Evolutionary conservation across 1,140 invertebrate genomes (phyloP).

Genomic region (Eubasilissa regina): DNA sequence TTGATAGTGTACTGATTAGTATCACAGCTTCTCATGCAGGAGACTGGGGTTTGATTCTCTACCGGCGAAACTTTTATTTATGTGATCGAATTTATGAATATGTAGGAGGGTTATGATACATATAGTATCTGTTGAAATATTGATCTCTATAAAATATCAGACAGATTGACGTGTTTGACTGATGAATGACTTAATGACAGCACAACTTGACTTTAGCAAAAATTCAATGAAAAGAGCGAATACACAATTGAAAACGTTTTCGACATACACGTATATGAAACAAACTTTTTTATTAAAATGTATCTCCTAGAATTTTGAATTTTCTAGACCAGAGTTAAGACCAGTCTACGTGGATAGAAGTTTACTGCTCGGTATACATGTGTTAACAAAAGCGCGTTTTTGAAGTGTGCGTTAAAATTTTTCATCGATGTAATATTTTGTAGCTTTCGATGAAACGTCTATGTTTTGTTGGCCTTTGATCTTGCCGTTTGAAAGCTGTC

Average conservation of each 20-base stretch:
- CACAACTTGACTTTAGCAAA: background rate
- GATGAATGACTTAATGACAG: background rate
- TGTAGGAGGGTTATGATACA: too few relatives aligned
- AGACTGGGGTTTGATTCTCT: too few relatives aligned
- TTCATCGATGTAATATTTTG: background rate
- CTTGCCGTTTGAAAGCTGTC: background rate
- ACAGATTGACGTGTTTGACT: background rate
- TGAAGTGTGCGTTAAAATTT: background rate
- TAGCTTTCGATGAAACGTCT: background rate
- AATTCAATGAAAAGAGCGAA: background rate
- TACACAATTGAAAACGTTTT: background rate
- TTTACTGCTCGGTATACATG: background rate
- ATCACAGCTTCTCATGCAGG: too few relatives aligned
- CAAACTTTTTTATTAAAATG: background rate
- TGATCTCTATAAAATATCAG: background rate
- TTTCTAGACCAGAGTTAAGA: constrained; percentile 6
- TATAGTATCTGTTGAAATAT: too few relatives aligned
- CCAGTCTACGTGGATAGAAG: background rate
- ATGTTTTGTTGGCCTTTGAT: background rate
- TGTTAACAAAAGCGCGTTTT: background rate
- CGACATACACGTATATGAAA: background rate
- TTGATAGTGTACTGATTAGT: too few relatives aligned
- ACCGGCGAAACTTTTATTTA: too few relatives aligned
- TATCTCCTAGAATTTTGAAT: background rate
- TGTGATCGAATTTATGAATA: too few relatives aligned